These are phyloP conservation scores for Porites divaricata DNA, from an alignment of 92 coral and sea anemone genomes.

Conservation along the genomic window DNA sequence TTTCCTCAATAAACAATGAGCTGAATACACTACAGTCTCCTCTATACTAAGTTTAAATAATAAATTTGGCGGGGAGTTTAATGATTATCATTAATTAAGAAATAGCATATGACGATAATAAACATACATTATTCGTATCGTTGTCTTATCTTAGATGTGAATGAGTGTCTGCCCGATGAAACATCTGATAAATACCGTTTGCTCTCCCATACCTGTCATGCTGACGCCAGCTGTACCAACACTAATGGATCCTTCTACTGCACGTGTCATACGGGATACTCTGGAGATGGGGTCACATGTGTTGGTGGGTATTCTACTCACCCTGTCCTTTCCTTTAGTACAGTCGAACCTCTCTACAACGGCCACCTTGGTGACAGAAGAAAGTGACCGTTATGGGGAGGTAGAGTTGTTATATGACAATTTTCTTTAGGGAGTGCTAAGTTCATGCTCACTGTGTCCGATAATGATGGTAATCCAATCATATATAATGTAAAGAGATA, in stretches of 20 bases:
- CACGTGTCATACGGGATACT: constrained; percentile 78
- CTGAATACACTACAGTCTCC: no score
- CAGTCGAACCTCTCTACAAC: no score
- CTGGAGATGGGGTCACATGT: constrained; percentile 71
- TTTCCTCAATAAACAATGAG: no score
- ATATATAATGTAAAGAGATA: background rate
- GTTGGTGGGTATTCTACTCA: background rate
- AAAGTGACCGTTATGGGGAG: no score
- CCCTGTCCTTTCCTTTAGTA: background rate
- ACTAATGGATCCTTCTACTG: constrained; percentile 84
- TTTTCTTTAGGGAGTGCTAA: no score
- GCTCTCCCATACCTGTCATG: constrained; percentile 43
- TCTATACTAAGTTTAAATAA: no score
- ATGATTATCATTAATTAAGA: background rate
- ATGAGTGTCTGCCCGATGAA: constrained; percentile 15
- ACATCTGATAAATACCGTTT: background rate
- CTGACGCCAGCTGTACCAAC: constrained; percentile 78
- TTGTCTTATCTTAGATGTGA: constrained; percentile 12
- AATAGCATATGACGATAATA: background rate
- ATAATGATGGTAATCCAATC: no score
- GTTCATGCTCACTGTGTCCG: background rate
- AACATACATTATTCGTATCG: background rate
- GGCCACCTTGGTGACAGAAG: no score
- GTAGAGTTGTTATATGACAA: no score
- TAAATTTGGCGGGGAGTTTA: no score